Conservation (phyloP, 2,888 invertebrate genomes). For the Diarsia brunnea region DNA sequence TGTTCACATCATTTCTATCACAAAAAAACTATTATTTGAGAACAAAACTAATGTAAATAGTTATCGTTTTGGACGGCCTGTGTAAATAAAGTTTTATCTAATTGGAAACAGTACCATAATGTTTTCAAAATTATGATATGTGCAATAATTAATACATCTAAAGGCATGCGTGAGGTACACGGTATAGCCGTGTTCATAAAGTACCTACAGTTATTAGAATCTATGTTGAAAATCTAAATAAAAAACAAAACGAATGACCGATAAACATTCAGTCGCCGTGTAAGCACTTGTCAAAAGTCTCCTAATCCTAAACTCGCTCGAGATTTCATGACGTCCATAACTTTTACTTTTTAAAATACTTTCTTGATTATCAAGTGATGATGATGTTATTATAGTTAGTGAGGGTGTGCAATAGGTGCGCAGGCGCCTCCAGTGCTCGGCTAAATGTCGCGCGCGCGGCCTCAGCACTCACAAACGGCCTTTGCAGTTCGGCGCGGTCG, state of each 20-base stretch:
- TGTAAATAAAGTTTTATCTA: background rate
- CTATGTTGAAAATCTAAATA: background rate
- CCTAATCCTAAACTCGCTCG: constrained; percentile 44
- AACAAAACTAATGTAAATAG: background rate
- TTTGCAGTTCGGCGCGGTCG: constrained; percentile 90
- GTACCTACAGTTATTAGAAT: background rate
- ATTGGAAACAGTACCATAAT: background rate
- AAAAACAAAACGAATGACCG: constrained; percentile 3
- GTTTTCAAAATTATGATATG: background rate
- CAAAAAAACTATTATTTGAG: constrained; percentile 13
- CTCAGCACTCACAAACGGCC: constrained; percentile 90
- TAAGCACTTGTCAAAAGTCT: constrained; percentile 32
- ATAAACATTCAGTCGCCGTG: background rate
- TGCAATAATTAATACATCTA: background rate
- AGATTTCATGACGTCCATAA: constrained; percentile 53
- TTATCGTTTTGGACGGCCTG: background rate
- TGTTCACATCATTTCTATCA: constrained; percentile 8
- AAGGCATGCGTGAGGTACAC: too few species aligned
- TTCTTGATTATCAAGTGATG: constrained; percentile 62
- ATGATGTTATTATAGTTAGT: constrained; percentile 53
- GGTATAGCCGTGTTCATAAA: background rate
- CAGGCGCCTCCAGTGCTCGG: constrained; percentile 79
- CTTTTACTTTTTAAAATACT: constrained; percentile 70
- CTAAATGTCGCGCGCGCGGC: constrained; percentile 88
- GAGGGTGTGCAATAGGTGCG: constrained; percentile 78